Conservation (phyloP, 2,113 vertebrate genomes). For the Vulpes lagopus region DNA sequence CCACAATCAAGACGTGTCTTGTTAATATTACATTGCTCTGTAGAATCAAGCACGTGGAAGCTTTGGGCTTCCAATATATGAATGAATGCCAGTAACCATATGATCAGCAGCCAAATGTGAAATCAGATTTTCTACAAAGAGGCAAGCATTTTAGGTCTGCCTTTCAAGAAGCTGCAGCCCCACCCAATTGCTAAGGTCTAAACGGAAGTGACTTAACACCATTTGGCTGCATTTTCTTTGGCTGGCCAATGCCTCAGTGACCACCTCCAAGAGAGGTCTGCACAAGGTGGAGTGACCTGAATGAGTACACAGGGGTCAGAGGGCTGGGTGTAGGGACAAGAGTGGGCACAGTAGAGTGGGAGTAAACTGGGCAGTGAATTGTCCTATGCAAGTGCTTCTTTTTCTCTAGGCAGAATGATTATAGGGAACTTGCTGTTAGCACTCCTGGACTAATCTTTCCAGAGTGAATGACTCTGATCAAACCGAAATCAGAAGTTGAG, state of each 20-base stretch:
- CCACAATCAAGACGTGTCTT: neutral
- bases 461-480: conserved; percentile 36
- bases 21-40: neutral
- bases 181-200: neutral
- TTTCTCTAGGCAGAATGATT: conserved; percentile 53
- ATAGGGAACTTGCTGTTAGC: conserved; percentile 41
- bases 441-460: conserved; percentile 55
- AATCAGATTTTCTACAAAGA: conserved; percentile 61
- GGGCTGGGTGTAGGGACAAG: neutral
- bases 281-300: neutral
- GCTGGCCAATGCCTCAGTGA: neutral
- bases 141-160: neutral
- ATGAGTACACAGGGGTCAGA: neutral
- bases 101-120: conserved; percentile 45
- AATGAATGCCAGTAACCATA: conserved; percentile 26
- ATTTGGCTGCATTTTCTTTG: conserved; percentile 17
- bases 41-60: conserved; percentile 31
- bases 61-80: conserved; percentile 7
- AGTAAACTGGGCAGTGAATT: neutral
- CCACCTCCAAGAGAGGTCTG: neutral
- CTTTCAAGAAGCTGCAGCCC: conserved; percentile 44
- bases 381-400: conserved; percentile 63
- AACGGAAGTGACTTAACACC: conserved; percentile 26
- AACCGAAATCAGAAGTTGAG: conserved; percentile 46
- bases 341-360: neutral